Evolutionary conservation across 2,797 vertebrate genomes (phyloP).

Genomic region (Darevskia nairensis): DNA sequence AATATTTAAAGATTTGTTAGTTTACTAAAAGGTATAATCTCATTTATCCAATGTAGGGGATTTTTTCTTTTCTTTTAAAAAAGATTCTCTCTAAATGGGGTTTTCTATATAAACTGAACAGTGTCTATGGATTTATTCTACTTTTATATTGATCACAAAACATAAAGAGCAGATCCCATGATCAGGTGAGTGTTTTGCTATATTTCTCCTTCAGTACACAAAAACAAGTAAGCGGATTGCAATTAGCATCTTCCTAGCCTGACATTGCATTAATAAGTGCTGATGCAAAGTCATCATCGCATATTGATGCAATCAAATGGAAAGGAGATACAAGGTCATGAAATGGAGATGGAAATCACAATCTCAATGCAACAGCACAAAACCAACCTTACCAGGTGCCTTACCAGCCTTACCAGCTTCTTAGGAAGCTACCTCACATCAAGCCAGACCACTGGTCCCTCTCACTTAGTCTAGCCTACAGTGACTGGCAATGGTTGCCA

Average conservation of each 20-base stretch:
- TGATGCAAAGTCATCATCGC: background rate
- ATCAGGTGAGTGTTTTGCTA: background rate
- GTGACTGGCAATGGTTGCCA: background rate
- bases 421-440: background rate
- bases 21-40: background rate
- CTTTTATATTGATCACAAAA: background rate
- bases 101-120: background rate
- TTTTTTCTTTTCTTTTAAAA: background rate
- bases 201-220: conserved; percentile 26
- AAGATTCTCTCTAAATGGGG: background rate
- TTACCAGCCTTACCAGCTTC: background rate
- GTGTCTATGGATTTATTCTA: background rate
- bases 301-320: background rate
- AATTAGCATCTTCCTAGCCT: conserved; percentile 23
- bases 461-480: background rate
- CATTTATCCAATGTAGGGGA: background rate
- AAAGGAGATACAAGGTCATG: conserved; percentile 22
- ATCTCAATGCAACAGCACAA: background rate
- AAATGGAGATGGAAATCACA: background rate
- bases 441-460: background rate
- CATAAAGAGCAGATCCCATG: background rate
- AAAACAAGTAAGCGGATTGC: background rate
- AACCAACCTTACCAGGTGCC: background rate
- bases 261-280: background rate
- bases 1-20: background rate